These are phyloP conservation scores for Notodonta ziczac DNA, from an alignment of 2,888 invertebrate genomes.

Conservation along the genomic window DNA sequence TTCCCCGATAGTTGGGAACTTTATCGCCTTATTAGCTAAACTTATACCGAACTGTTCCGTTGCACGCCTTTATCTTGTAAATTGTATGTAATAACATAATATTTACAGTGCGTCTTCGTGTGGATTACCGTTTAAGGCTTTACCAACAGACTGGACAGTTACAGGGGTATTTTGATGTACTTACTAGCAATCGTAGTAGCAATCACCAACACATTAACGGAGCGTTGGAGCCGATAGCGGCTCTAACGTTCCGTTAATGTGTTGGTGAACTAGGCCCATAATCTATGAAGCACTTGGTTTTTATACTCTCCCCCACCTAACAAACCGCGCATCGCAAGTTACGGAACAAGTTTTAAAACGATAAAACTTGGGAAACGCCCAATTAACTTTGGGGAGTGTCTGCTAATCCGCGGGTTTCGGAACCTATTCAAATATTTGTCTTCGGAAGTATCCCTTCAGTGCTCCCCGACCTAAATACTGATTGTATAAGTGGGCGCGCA, in stretches of 20 bases:
- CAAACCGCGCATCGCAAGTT: background rate
- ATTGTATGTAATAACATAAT: background rate
- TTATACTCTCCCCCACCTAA: background rate
- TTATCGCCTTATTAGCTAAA: constrained; percentile 7
- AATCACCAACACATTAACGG: too few relatives aligned
- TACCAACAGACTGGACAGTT: too few relatives aligned
- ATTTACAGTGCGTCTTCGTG: background rate
- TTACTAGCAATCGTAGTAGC: too few relatives aligned
- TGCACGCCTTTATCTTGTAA: constrained; percentile 2
- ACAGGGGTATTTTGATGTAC: too few relatives aligned
- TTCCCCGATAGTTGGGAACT: constrained; percentile 6
- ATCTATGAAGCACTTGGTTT: background rate
- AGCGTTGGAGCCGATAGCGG: too few relatives aligned
- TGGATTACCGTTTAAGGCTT: background rate
- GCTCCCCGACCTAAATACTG: constrained; percentile 1
- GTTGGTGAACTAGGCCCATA: too few relatives aligned
- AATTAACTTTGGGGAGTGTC: constrained; percentile 5
- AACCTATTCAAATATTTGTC: constrained; percentile 4
- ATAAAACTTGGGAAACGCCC: constrained; percentile 5
- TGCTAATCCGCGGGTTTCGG: constrained; percentile 9
- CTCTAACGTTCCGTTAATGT: too few relatives aligned
- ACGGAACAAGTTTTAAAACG: constrained; percentile 3
- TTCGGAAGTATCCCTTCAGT: constrained; percentile 4
- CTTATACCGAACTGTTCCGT: constrained; percentile 2
- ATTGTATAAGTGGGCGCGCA: background rate